Conservation (phyloP, 2,888 invertebrate species). For the Spisula solida region DNA sequence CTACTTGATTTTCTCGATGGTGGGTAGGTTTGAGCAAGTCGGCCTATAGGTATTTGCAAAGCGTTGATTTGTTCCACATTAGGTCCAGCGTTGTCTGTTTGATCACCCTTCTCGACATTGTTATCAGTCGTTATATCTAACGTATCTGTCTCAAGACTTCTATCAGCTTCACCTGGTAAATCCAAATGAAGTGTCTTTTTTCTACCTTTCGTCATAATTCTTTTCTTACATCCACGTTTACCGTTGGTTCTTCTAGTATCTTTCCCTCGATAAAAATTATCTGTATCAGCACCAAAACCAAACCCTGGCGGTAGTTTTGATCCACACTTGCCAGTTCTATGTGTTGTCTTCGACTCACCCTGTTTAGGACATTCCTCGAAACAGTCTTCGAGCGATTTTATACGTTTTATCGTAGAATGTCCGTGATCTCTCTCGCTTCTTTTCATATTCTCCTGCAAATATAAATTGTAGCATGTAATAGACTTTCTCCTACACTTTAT, state of each 20-base stretch:
- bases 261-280: neutral
- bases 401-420: neutral
- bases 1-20: neutral
- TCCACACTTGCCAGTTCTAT: neutral
- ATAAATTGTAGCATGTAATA: neutral
- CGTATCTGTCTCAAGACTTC: neutral
- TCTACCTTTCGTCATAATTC: neutral
- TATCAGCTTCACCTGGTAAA: neutral
- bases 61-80: neutral
- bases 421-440: neutral
- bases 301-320: neutral
- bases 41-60: neutral
- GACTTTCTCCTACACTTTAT: too few relatives aligned
- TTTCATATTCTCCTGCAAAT: neutral
- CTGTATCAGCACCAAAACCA: neutral
- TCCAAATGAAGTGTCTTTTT: neutral
- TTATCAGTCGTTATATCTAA: neutral
- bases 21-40: neutral
- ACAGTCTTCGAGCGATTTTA: neutral
- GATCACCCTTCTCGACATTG: neutral
- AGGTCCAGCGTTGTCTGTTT: neutral
- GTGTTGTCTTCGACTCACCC: neutral
- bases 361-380: neutral
- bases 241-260: neutral
- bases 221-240: neutral